Percentiles rank a stretch among this genome's conserved stretches.
phyloP scores from a whole-genome alignment of 2,888 invertebrate species.

The Apamea crenata region DNA sequence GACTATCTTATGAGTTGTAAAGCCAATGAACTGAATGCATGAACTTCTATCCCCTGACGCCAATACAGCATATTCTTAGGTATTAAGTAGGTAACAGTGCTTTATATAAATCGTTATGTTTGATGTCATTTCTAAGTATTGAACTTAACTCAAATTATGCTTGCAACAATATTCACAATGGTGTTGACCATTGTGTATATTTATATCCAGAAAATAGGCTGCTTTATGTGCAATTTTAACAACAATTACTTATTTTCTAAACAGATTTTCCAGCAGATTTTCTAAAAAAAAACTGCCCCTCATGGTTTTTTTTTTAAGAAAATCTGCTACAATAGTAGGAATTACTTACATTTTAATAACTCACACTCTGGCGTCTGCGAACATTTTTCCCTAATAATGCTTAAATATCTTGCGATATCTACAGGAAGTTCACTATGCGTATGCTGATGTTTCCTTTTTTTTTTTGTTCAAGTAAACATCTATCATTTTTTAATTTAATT shows the following conservation, averaged over 20 bases:
- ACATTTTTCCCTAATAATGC: neutral
- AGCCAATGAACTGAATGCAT: conserved; percentile 49
- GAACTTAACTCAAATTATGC: conserved; percentile 24
- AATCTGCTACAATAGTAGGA: neutral
- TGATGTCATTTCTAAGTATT: conserved; percentile 39
- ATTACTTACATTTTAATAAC: neutral
- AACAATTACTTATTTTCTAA: neutral
- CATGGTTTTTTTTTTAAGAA: neutral
- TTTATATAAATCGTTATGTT: conserved; percentile 11
- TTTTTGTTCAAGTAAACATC: conserved; percentile 15
- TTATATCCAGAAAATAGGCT: conserved; percentile 3
- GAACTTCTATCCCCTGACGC: conserved; percentile 38
- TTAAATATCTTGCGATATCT: conserved; percentile 18
- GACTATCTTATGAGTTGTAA: conserved; percentile 3
- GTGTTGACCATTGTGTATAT: conserved; percentile 28
- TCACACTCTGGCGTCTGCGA: neutral
- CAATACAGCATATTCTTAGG: conserved; percentile 31
- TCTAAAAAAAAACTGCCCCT: no score
- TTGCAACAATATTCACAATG: no score
- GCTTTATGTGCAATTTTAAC: conserved; percentile 6
- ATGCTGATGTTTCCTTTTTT: conserved; percentile 14
- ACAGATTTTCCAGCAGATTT: no score
- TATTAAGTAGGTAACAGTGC: conserved; percentile 26
- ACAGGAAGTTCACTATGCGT: conserved; percentile 8
- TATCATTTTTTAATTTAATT: conserved; percentile 5